Percentiles rank a stretch among this genome's conserved stretches.
Evolutionary conservation across 2,113 vertebrate species (phyloP).

Genomic region (Argyrosomus japonicus): DNA sequence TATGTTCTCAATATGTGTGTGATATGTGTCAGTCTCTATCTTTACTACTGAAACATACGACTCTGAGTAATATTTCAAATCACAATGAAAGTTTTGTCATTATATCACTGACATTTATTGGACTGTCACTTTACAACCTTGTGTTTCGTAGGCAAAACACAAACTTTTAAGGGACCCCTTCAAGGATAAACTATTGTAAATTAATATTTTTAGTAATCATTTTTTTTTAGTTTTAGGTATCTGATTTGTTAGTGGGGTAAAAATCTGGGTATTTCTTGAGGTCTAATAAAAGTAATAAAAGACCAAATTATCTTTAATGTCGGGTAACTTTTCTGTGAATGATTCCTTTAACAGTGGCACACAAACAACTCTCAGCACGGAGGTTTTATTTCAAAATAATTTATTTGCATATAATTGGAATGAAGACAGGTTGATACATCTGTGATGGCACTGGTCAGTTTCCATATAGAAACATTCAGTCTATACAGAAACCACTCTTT

Average conservation of each 20-base stretch:
- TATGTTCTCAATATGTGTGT: background rate
- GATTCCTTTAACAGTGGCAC: background rate
- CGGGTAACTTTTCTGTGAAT: background rate
- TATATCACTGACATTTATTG: background rate
- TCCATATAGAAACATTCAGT: conserved; percentile 84
- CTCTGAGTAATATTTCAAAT: background rate
- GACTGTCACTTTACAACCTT: too few species aligned
- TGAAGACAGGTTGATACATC: conserved; percentile 85
- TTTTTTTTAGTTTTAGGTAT: background rate
- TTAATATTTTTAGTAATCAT: background rate
- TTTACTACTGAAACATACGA: background rate
- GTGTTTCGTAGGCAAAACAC: too few species aligned
- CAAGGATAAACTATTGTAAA: background rate
- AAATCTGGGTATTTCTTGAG: background rate
- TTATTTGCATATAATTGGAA: conserved; percentile 88
- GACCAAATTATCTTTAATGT: background rate
- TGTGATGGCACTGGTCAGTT: conserved; percentile 82
- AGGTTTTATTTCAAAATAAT: conserved; percentile 86
- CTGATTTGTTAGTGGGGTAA: background rate
- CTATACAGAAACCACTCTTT: conserved; percentile 83
- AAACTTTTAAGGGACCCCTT: too few species aligned
- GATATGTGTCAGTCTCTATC: background rate
- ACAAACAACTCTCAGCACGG: background rate
- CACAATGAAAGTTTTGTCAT: background rate
- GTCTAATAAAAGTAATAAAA: background rate